Conservation (phyloP, 2,797 vertebrate genomes). For the Rhabdophis nuchalis region DNA sequence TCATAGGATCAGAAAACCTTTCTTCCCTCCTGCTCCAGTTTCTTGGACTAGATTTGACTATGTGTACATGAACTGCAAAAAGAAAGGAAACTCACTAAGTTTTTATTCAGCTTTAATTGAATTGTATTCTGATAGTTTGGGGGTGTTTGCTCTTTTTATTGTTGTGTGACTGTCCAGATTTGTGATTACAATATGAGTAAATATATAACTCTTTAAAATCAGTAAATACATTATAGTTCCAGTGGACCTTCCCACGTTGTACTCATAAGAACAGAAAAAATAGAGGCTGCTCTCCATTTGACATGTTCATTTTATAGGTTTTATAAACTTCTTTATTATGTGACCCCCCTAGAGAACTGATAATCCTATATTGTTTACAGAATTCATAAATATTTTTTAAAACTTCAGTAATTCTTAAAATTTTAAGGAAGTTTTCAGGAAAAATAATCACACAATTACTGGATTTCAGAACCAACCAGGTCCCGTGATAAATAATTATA, state of each 20-base stretch:
- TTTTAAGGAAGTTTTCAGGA: background rate
- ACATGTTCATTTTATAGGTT: background rate
- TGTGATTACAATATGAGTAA: background rate
- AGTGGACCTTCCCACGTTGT: background rate
- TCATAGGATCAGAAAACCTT: background rate
- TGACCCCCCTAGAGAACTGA: background rate
- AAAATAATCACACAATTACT: background rate
- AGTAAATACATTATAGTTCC: background rate
- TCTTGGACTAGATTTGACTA: background rate
- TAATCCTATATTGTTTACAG: background rate
- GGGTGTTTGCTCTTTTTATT: background rate
- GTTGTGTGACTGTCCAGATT: background rate
- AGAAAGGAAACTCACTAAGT: background rate
- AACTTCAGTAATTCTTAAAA: background rate
- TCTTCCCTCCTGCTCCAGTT: background rate
- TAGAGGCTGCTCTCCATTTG: background rate
- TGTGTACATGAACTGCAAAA: background rate
- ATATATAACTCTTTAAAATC: background rate
- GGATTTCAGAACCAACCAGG: background rate
- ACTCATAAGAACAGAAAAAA: background rate
- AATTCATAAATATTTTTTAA: background rate
- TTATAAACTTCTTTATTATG: background rate
- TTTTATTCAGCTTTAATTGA: background rate
- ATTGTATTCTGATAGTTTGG: background rate
- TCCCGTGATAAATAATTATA: background rate